Percentiles rank a stretch among this genome's conserved stretches.
phyloP scores from a whole-genome alignment of 2,797 vertebrate genomes.

The Gorsachius magnificus region DNA sequence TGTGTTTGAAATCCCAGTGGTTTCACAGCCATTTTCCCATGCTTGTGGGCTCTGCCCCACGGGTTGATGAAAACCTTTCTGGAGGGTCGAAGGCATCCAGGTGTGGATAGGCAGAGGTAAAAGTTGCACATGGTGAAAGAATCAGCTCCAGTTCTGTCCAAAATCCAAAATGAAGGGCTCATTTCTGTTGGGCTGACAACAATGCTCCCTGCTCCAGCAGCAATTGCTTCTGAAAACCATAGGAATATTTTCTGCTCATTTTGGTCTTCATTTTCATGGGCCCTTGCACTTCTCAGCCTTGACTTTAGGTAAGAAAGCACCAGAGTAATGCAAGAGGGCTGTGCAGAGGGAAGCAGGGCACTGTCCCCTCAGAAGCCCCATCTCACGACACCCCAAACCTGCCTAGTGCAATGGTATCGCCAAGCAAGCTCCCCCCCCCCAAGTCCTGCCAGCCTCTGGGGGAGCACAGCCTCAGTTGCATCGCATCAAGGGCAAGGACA shows the following conservation, averaged over 20 bases:
- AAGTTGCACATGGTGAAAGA: neutral
- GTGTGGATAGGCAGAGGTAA: neutral
- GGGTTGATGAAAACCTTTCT: neutral
- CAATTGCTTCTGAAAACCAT: neutral
- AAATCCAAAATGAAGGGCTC: neutral
- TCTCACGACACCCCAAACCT: neutral
- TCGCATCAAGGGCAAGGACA: neutral
- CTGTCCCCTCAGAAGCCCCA: neutral
- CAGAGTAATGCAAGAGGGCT: neutral
- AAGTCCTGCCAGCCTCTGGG: neutral
- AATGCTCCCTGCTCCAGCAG: rapidly evolving
- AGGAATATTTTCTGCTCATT: neutral
- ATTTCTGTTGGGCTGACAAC: neutral
- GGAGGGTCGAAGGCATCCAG: neutral
- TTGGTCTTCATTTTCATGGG: neutral
- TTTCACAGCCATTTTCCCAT: neutral
- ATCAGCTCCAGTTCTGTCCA: neutral
- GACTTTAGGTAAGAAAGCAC: neutral
- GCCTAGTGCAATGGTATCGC: rapidly evolving
- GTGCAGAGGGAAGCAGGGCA: neutral
- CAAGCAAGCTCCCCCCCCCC: rapidly evolving
- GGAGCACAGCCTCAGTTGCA: neutral
- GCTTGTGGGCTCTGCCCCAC: neutral
- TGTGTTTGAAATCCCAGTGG: neutral
- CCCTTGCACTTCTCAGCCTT: neutral